Conservation (phyloP, 2,113 vertebrate species). For the Astatotilapia flaviijosephi region DNA sequence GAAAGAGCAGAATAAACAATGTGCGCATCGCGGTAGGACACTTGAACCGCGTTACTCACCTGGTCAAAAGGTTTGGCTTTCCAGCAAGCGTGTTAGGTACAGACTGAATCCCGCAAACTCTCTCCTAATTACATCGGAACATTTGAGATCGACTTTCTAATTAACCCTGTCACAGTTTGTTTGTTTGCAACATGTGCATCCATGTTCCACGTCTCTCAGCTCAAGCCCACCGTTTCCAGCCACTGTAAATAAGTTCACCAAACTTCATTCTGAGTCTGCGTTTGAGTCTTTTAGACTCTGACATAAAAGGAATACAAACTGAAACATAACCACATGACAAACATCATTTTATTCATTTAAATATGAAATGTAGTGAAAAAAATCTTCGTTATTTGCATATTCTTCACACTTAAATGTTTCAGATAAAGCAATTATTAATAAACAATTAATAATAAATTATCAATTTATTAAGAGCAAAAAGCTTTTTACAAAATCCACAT, state of each 20-base stretch:
- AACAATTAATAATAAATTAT: accelerated
- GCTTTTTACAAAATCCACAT: neutral
- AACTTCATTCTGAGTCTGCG: accelerated
- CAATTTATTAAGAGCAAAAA: neutral
- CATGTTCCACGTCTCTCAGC: neutral
- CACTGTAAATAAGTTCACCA: neutral
- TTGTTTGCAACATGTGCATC: neutral
- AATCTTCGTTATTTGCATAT: accelerated
- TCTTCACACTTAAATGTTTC: neutral
- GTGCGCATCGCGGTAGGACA: accelerated
- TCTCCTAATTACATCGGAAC: neutral
- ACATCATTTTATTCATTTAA: neutral
- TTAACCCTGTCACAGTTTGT: neutral
- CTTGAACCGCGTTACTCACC: accelerated
- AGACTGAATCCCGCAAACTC: neutral
- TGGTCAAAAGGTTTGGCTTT: neutral
- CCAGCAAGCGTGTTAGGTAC: neutral
- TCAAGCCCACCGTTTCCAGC: accelerated
- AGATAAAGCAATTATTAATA: accelerated
- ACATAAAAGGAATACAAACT: accelerated
- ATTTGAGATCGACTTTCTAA: neutral
- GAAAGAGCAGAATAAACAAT: neutral
- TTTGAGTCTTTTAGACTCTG: neutral
- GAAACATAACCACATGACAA: neutral
- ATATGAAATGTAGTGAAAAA: neutral